Base-by-base conservation (phyloP, 2,113 vertebrate genomes). In the Nansenia antarctica region DNA sequence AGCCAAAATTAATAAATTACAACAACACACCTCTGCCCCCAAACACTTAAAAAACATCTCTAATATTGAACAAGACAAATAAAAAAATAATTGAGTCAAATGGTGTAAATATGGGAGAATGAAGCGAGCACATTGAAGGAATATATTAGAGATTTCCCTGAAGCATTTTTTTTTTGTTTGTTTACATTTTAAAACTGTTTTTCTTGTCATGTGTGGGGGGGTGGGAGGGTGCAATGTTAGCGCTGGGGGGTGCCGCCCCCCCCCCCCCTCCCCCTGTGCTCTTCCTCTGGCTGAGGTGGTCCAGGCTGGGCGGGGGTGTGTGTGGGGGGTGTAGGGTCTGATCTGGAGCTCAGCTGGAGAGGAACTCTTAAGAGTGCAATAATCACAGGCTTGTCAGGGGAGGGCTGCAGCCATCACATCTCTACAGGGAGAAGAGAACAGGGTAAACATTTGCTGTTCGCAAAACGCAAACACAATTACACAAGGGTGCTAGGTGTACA, bases 341-440 rank as follows among this genome's bases (percentile, higher is more conserved):
- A 86, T 90, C 86, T 88, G 61, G 87, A 90, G 85, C 85, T 92
- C 86, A 86, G 83, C 86, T 89, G 84, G 80, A 92, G 80, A 86
- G 82, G 82, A 79, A 83, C 80, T 87, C 87, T n/a, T 30, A 76
- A 74, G 88, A 93, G 92, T 93, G 91, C 91, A 92, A 92, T 78
- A 80, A 60, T 76, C 84, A 81, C 77, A 82, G 77, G 87, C 68
- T 86, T 86, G 62, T 82, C 72, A 79, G 82, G 81, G 61, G 20
- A 54, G 0, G 72, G 69, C 68, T 52, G 72, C 55, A 80, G 87
- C 18, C 42, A n/a, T 96, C 91, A 95, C 68, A 92, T 87, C 82
- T 95, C 95, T 97, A 73, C 67, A 65, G 80, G 83, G 79, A 83
- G 67, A 65, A 1, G 54, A 24, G 39, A 7, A 30, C 27, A 70